Conservation (phyloP, 1,140 invertebrate species). For the Psilanteris sp. region DNA sequence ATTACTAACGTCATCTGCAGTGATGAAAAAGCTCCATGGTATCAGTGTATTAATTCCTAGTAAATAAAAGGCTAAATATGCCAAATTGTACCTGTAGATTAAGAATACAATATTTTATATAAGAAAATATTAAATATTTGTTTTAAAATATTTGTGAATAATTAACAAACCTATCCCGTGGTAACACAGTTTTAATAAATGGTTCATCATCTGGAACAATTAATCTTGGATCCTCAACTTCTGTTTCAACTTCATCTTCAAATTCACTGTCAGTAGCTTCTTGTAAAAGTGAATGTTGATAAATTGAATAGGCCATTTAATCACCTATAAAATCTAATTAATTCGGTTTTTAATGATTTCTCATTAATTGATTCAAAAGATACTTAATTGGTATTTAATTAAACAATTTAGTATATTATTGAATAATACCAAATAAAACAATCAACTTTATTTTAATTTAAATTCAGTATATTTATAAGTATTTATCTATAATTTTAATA, state of each 20-base stretch:
- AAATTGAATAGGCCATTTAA: constrained; percentile 78
- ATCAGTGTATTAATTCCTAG: constrained; percentile 93
- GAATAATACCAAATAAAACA: too few species aligned
- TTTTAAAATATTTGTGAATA: neutral
- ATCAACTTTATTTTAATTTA: too few species aligned
- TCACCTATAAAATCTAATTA: constrained; percentile 4
- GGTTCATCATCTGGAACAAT: constrained; percentile 78
- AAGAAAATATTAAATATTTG: too few species aligned
- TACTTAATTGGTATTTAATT: too few species aligned
- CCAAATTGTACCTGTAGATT: constrained; percentile 82
- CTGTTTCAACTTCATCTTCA: constrained; percentile 77
- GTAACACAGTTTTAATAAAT: constrained; percentile 80
- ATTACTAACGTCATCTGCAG: constrained; percentile 94
- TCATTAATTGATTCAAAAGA: too few species aligned
- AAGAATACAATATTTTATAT: too few species aligned
- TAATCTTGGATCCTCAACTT: constrained; percentile 75
- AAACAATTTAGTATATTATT: too few species aligned
- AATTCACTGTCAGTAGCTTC: constrained; percentile 77
- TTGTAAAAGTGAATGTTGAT: constrained; percentile 77
- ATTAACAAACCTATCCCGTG: constrained; percentile 78
- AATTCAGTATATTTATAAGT: too few species aligned
- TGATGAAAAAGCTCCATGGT: constrained; percentile 98
- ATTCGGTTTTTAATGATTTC: too few species aligned
- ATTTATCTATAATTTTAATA: too few species aligned
- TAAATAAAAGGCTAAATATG: constrained; percentile 93